Evolutionary conservation across 2,797 vertebrate genomes (phyloP).

Genomic region (Mionectes olivaceus): DNA sequence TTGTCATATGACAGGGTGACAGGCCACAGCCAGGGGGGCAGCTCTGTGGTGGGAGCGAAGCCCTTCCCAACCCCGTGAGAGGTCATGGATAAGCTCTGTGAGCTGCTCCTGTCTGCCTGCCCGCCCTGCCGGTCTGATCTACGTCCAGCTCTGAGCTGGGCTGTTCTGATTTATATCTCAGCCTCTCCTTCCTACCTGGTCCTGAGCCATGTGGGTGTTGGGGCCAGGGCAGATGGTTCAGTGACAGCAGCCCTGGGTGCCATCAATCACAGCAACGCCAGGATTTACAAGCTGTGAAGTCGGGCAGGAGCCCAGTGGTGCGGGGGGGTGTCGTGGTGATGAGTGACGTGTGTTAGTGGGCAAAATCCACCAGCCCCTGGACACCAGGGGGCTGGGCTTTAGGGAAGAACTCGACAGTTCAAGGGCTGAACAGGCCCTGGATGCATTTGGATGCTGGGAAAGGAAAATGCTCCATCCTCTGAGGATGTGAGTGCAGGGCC

Average conservation of each 20-base stretch:
- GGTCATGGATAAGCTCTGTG: background rate
- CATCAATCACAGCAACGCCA: background rate
- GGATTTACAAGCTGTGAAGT: background rate
- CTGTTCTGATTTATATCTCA: background rate
- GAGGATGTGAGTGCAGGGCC: background rate
- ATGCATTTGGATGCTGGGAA: background rate
- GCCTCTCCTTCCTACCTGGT: background rate
- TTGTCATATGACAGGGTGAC: background rate
- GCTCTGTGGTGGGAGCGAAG: background rate
- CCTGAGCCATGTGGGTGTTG: fast-evolving
- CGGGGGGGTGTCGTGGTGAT: fast-evolving
- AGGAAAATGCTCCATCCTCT: background rate
- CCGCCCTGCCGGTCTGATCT: background rate
- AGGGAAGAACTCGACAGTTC: background rate
- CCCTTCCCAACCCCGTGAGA: background rate
- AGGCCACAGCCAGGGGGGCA: background rate
- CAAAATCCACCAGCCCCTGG: background rate
- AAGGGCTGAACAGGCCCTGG: background rate
- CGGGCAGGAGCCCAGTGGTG: background rate
- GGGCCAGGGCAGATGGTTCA: background rate
- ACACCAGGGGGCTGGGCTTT: background rate
- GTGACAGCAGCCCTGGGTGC: background rate
- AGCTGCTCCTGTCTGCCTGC: background rate
- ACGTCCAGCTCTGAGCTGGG: background rate
- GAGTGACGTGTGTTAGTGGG: background rate